Conservation (phyloP, 2,113 vertebrate species). For the Coptodon rendalli region DNA sequence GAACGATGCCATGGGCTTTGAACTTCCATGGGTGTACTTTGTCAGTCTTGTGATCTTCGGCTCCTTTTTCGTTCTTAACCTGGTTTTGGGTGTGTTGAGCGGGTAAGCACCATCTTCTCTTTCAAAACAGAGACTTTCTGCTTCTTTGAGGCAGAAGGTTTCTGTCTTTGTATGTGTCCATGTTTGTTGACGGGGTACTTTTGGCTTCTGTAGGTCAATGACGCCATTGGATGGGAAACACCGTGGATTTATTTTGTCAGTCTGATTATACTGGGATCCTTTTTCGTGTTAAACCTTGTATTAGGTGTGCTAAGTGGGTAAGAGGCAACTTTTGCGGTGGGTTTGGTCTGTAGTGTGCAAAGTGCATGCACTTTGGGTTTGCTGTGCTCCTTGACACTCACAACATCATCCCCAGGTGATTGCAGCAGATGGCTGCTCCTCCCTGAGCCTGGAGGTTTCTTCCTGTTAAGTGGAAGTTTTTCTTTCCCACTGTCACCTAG, state of each 20-base stretch:
- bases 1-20: constrained; percentile 99
- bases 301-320: constrained; percentile 99
- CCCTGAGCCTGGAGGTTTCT: background rate
- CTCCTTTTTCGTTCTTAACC: constrained; percentile 99
- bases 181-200: constrained; percentile 77
- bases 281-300: constrained; percentile 99
- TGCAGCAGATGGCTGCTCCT: background rate
- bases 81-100: constrained; percentile 99
- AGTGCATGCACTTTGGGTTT: constrained; percentile 21
- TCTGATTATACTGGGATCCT: constrained; percentile 99
- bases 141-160: constrained; percentile 53
- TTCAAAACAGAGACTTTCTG: constrained; percentile 69
- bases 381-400: background rate
- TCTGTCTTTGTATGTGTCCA: constrained; percentile 24
- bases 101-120: constrained; percentile 91
- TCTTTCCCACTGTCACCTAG: background rate
- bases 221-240: constrained; percentile 94
- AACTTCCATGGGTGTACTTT: constrained; percentile 99
- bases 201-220: constrained; percentile 81
- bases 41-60: constrained; percentile 99
- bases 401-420: background rate
- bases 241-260: constrained; percentile 99
- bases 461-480: background rate
- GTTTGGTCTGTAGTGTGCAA: constrained; percentile 31
- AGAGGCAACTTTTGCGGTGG: constrained; percentile 72